Conservation (phyloP, 2,888 invertebrate species). For the Euspilapteryx auroguttella region DNA sequence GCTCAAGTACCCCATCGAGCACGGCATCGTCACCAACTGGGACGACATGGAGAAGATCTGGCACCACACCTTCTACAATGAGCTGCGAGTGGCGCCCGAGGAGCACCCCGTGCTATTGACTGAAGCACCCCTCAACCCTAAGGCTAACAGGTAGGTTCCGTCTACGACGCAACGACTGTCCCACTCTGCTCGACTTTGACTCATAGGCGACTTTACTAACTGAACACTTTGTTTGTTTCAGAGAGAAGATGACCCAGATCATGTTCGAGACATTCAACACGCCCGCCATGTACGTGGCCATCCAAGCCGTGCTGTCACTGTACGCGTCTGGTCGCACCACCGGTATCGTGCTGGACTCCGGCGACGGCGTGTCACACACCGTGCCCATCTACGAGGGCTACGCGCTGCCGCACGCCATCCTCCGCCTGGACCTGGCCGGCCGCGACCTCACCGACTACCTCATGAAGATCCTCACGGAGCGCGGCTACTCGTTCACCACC, state of each 20-base stretch:
- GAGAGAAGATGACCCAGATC: conserved; percentile 92
- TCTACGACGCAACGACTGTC: no score
- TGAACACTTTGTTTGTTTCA: conserved; percentile 19
- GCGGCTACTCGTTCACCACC: conserved; percentile 90
- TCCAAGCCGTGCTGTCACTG: conserved; percentile 89
- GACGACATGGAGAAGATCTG: conserved; percentile 99
- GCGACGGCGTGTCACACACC: conserved; percentile 95
- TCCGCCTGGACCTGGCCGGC: conserved; percentile 90
- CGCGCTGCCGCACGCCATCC: conserved; percentile 89
- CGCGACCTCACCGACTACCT: conserved; percentile 91
- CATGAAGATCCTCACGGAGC: no score
- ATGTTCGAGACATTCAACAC: conserved; percentile 93
- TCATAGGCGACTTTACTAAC: conserved; percentile 7
- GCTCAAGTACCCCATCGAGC: conserved; percentile 94
- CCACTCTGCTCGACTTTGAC: conserved; percentile 4
- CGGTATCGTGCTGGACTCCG: conserved; percentile 93
- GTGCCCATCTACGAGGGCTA: conserved; percentile 96
- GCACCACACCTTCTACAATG: conserved; percentile 99
- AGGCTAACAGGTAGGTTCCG: conserved; percentile 70
- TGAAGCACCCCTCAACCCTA: no score
- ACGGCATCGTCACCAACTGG: conserved; percentile 98
- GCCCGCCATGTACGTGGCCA: conserved; percentile 93
- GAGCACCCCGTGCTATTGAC: conserved; percentile 88
- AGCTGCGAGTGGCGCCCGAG: conserved; percentile 92
- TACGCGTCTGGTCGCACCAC: conserved; percentile 96